These are phyloP conservation scores for Raja brachyura DNA, from an alignment of 2,113 vertebrate genomes.

Conservation along the genomic window DNA sequence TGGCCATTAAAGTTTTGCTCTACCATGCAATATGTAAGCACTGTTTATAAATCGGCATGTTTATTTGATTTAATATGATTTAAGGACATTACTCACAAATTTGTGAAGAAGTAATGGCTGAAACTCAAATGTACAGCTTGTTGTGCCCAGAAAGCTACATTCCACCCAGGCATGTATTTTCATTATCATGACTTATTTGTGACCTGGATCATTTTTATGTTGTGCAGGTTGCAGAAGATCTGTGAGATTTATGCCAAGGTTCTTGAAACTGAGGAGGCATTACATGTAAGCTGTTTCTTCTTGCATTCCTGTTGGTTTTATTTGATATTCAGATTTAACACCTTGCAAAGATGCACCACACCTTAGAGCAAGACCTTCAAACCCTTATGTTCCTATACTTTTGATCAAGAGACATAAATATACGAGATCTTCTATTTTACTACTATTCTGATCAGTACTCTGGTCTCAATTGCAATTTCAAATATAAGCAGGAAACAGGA, in stretches of 20 bases:
- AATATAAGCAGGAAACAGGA: not conserved
- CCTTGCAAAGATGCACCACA: not conserved
- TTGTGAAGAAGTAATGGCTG: not conserved
- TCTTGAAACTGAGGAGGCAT: conserved; percentile 76
- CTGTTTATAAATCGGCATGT: not conserved
- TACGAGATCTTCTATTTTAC: not conserved
- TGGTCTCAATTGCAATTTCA: not conserved
- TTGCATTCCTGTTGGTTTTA: not conserved
- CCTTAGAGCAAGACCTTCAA: not conserved
- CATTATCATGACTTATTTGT: not conserved
- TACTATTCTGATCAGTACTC: not conserved
- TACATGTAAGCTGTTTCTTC: conserved; percentile 68
- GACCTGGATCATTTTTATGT: conserved; percentile 26
- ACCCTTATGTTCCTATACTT: not conserved
- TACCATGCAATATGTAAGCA: not conserved
- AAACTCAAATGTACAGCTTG: no score
- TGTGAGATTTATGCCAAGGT: conserved; percentile 88
- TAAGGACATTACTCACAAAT: not conserved
- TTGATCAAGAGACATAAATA: not conserved
- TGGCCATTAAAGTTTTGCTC: not conserved
- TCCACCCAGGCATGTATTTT: not conserved
- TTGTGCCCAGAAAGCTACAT: not conserved
- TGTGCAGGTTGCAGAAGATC: conserved; percentile 69
- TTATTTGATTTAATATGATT: conserved; percentile 10
- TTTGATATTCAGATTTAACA: not conserved